These are phyloP conservation scores for Tetranychus piercei DNA, from an alignment of 2,888 invertebrate species.

Conservation along the genomic window DNA sequence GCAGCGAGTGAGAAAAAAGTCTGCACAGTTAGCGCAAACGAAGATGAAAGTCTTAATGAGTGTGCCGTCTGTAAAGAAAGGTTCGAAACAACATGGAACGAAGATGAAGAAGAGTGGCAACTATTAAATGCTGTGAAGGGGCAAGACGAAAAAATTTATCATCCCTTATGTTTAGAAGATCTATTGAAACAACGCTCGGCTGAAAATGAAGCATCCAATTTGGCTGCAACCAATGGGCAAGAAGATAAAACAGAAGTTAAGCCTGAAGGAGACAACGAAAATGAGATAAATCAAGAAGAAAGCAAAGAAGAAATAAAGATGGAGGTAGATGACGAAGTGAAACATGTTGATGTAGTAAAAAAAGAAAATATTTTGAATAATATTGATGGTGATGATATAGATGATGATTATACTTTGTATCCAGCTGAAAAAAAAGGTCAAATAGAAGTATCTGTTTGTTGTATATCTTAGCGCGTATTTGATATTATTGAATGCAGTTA, in stretches of 20 bases:
- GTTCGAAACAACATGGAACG: conserved; percentile 87
- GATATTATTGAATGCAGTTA: background rate
- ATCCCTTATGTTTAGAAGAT: conserved; percentile 22
- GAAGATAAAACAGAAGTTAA: background rate
- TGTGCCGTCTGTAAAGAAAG: conserved; percentile 81
- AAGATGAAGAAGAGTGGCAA: conserved; percentile 95
- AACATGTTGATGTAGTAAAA: background rate
- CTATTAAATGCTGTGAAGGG: conserved; percentile 53
- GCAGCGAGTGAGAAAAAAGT: background rate
- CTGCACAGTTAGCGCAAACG: conserved; percentile 15
- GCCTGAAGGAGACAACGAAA: background rate
- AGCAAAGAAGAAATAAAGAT: background rate
- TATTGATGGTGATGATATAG: background rate
- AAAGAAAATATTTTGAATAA: background rate
- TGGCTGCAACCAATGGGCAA: background rate
- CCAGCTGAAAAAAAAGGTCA: background rate
- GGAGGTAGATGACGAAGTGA: background rate
- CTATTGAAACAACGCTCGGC: background rate
- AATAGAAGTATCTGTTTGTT: background rate
- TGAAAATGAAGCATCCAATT: background rate
- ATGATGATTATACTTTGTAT: background rate
- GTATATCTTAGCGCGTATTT: background rate
- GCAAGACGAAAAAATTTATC: conserved; percentile 35
- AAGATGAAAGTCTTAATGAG: conserved; percentile 25
- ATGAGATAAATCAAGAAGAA: background rate